Evolutionary conservation across 2,797 vertebrate species (phyloP).

Genomic region (Muscicapa striata): DNA sequence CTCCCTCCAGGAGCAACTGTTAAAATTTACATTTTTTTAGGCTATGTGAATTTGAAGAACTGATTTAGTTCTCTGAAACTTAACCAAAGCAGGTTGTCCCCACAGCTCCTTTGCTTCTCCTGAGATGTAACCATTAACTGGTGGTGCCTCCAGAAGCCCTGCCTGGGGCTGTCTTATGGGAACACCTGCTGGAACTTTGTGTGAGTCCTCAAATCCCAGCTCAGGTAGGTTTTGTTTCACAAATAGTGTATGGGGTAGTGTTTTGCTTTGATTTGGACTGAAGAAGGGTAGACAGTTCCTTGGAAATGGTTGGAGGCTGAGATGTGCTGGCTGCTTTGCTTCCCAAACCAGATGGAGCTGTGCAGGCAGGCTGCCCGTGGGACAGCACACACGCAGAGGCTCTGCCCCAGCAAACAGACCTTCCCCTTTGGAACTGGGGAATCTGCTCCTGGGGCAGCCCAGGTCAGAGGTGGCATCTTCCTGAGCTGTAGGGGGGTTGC

Average conservation of each 20-base stretch:
- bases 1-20: not conserved
- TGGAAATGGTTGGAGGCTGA: not conserved
- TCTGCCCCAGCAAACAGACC: not conserved
- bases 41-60: not conserved
- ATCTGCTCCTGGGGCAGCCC: not conserved
- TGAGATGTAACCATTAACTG: not conserved
- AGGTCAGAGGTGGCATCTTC: not conserved
- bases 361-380: not conserved
- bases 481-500: not conserved
- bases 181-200: not conserved
- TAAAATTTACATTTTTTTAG: not conserved
- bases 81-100: not conserved
- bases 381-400: accelerated
- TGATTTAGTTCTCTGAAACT: not conserved
- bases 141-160: not conserved
- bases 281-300: not conserved
- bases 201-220: not conserved
- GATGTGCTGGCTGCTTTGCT: not conserved
- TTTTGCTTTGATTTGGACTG: not conserved
- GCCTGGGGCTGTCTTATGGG: not conserved
- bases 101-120: not conserved
- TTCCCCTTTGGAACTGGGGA: accelerated
- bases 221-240: not conserved
- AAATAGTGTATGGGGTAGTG: not conserved
- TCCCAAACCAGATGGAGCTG: not conserved